Evolutionary conservation across 2,888 invertebrate species (phyloP).

Genomic region (Nebria brevicollis): DNA sequence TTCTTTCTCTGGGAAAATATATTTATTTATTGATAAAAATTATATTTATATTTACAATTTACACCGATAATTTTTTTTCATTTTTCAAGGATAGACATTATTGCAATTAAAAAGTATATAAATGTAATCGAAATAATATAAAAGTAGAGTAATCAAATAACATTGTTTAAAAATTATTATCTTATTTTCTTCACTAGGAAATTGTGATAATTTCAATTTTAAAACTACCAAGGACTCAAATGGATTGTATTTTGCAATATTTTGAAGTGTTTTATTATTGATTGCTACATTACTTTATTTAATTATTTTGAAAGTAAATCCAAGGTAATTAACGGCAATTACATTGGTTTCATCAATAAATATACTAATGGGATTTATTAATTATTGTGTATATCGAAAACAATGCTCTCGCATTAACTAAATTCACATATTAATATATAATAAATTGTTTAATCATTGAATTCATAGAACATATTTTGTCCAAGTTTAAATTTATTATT

Average conservation of each 20-base stretch:
- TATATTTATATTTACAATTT: neutral
- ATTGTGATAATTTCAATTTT: neutral
- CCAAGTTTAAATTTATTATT: too few relatives aligned
- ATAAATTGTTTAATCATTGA: too few relatives aligned
- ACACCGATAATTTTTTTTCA: neutral
- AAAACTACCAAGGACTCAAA: neutral
- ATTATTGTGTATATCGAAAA: too few relatives aligned
- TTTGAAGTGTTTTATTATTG: neutral
- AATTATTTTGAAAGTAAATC: neutral
- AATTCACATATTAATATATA: too few relatives aligned
- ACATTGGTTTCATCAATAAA: slow-evolving; percentile 9
- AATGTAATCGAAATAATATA: neutral
- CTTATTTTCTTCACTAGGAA: neutral
- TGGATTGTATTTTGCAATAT: neutral
- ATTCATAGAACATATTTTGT: too few relatives aligned
- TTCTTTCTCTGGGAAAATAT: neutral
- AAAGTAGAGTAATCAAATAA: too few relatives aligned
- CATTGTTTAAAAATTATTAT: neutral
- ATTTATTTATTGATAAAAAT: neutral
- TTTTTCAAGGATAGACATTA: neutral
- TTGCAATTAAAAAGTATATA: neutral
- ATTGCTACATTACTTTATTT: neutral
- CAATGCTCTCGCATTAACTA: too few relatives aligned
- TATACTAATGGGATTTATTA: neutral
- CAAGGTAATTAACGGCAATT: slow-evolving; percentile 5